Conservation (phyloP, 1,140 invertebrate species). For the Diploscapter pachys region DNA sequence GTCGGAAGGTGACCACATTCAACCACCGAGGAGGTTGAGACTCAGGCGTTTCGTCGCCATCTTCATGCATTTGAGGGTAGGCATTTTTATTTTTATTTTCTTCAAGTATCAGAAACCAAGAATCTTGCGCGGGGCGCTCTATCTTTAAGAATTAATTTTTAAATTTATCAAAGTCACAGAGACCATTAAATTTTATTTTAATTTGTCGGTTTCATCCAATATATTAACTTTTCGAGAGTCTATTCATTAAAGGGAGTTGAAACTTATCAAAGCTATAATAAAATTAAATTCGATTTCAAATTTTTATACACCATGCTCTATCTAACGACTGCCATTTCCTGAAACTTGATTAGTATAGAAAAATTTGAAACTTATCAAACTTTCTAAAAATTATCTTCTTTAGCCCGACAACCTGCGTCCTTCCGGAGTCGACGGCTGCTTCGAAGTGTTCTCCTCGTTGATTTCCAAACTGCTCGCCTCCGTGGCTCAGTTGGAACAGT, state of each 20-base stretch:
- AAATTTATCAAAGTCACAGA: no score
- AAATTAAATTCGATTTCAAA: no score
- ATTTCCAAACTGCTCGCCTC: conserved; percentile 89
- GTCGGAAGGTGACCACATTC: conserved; percentile 9
- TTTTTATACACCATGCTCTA: no score
- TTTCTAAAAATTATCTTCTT: conserved; percentile 24
- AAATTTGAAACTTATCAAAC: neutral
- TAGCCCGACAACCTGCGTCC: conserved; percentile 44
- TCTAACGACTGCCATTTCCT: no score
- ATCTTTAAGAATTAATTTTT: neutral
- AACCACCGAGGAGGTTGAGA: conserved; percentile 33
- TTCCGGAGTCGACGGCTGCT: conserved; percentile 30
- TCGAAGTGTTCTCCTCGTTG: conserved; percentile 73
- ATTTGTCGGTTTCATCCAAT: no score
- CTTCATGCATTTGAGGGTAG: conserved; percentile 47
- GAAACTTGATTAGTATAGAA: no score
- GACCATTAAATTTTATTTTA: no score
- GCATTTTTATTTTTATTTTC: conserved; percentile 14
- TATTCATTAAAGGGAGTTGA: no score
- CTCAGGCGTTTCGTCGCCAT: conserved; percentile 47
- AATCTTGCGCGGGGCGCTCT: conserved; percentile 6
- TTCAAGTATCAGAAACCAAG: neutral
- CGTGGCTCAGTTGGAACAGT: conserved; percentile 94
- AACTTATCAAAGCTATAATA: no score
- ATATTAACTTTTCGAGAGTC: no score